Base-by-base conservation (phyloP, 1,140 invertebrate species). In the Anadara kagoshimensis region DNA sequence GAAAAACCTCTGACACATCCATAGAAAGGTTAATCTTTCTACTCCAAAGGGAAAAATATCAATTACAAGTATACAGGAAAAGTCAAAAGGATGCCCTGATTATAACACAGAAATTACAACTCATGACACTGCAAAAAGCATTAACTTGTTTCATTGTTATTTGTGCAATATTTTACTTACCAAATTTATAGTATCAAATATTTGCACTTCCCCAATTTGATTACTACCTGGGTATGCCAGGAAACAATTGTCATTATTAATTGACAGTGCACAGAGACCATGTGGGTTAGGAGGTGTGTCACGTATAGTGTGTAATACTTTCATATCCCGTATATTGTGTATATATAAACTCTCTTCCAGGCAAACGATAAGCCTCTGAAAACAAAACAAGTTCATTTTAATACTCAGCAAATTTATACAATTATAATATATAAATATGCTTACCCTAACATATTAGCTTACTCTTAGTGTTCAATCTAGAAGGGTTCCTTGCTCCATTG, bases 241-340 rank as follows among this genome's bases (percentile, higher is more conserved):
- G 90, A 94, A 98, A 90, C 95, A 98, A 90, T 95, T 94, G 66
- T 98, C 96, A 85, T 94, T 94, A 78, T 94, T 94, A 73, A 92
- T 92, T 51, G 97, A 97, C 5, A 99, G 92, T 67, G 96, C 96
- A 91, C 96, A 97, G 47, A 99, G 90, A 14, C 98, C 98, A 79
- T 92, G 91, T 41, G 94, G 94, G 91, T 99, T 99, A 51, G 95
- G 94, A 67, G 98, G 98, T 63, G 98, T 99, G 88, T 99, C 98
- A 77, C 97, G 92, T 85, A 99, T 99, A 64, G 96, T 99, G 88
- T 99, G 98, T 78, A 99, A 91, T 41, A 99, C 95, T 90, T 97
- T 98, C 98, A 99, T 99, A 88, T 99, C 98, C 58, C 95, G 93
- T 78, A 99, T 98, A 91, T 99, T 99, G 91, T 99, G 98, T 85